Evolutionary conservation across 2,797 vertebrate genomes (phyloP).

Genomic region (Betta splendens): DNA sequence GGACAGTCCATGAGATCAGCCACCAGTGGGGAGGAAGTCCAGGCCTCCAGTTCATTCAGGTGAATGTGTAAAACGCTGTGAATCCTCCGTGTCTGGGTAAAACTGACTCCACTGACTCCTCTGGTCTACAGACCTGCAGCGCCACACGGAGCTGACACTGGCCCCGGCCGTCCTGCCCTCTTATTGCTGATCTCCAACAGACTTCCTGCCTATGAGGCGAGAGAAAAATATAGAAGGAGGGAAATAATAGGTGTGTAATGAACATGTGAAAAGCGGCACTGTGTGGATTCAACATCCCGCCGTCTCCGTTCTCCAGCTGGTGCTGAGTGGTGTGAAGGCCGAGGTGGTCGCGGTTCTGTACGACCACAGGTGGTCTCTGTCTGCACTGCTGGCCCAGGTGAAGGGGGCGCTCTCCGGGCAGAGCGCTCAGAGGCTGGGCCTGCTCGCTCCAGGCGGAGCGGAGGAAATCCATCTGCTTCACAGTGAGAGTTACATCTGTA

Average conservation of each 20-base stretch:
- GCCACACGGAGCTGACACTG: neutral
- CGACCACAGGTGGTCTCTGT: slow-evolving; percentile 81
- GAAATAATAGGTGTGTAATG: neutral
- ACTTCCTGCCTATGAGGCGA: slow-evolving; percentile 88
- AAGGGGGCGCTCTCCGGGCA: slow-evolving; percentile 76
- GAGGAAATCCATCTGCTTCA: slow-evolving; percentile 82
- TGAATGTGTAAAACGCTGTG: too few species aligned
- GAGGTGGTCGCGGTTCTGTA: slow-evolving; percentile 80
- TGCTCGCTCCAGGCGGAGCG: slow-evolving; percentile 83
- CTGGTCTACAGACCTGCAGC: slow-evolving; percentile 31
- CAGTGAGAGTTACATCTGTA: slow-evolving; percentile 67
- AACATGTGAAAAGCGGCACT: neutral
- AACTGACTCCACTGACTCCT: too few species aligned
- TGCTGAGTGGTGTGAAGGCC: slow-evolving; percentile 79
- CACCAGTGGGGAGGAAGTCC: slow-evolving; percentile 10
- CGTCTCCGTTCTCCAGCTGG: slow-evolving; percentile 71
- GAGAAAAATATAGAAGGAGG: neutral
- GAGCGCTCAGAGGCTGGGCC: slow-evolving; percentile 79
- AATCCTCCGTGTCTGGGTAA: too few species aligned
- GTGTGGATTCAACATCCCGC: neutral
- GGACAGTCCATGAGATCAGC: neutral
- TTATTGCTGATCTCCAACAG: slow-evolving; percentile 85
- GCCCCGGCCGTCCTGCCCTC: slow-evolving; percentile 19
- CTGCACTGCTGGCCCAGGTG: slow-evolving; percentile 77
- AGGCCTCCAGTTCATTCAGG: slow-evolving; percentile 39